These are phyloP conservation scores for Petaurus breviceps DNA, from an alignment of 2,113 vertebrate species.

Conservation along the genomic window DNA sequence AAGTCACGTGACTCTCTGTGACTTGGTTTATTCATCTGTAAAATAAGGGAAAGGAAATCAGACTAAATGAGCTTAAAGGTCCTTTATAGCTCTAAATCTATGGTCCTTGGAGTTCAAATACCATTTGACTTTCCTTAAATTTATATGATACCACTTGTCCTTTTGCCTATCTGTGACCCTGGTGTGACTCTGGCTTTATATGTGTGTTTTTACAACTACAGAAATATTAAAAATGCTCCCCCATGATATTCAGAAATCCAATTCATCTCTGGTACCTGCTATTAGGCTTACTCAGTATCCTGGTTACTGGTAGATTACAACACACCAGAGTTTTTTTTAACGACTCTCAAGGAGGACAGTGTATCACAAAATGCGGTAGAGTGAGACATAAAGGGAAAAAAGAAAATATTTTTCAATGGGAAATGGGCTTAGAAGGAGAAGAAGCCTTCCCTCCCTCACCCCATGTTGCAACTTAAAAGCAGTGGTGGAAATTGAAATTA, in stretches of 20 bases:
- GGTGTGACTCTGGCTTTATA: neutral
- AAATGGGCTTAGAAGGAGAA: neutral
- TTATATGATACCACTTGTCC: neutral
- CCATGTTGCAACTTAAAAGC: neutral
- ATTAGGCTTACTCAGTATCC: neutral
- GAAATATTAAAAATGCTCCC: constrained; percentile 1
- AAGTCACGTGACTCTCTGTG: neutral
- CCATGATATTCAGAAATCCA: constrained; percentile 6
- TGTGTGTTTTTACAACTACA: neutral
- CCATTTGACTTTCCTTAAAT: neutral
- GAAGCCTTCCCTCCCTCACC: neutral
- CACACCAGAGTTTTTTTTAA: constrained; percentile 49
- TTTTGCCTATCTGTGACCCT: neutral
- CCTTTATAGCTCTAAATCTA: neutral
- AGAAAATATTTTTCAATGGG: neutral
- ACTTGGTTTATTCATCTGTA: neutral
- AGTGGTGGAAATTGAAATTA: neutral
- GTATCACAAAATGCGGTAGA: neutral
- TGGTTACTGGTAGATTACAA: constrained; percentile 15
- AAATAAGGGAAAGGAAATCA: neutral
- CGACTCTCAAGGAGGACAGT: neutral
- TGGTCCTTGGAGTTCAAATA: neutral
- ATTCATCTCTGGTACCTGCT: neutral
- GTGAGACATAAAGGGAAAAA: neutral
- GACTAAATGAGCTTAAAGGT: neutral